phyloP scores from a whole-genome alignment of 2,888 invertebrate genomes.

The Eugnorisma glareosa region DNA sequence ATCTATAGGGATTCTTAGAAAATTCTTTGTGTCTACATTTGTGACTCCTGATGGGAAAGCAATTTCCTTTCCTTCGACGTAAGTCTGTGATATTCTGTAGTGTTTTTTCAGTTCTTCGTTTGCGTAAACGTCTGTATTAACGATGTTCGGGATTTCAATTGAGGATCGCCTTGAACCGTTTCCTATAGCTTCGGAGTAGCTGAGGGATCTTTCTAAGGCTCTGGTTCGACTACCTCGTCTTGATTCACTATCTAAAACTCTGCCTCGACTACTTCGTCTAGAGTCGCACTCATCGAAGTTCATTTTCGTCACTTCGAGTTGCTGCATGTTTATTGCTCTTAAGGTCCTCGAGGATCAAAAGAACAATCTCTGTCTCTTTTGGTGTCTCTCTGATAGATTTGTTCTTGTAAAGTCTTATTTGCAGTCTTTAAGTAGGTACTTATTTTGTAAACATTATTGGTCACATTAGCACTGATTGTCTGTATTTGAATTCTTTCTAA shows the following conservation, averaged over 20 bases:
- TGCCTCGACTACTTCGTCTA: conserved; percentile 78
- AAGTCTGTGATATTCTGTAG: conserved; percentile 85
- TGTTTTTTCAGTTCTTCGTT: conserved; percentile 87
- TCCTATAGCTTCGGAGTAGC: conserved; percentile 87
- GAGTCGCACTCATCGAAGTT: conserved; percentile 69
- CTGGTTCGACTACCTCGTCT: conserved; percentile 80
- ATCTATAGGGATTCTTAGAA: conserved; percentile 63
- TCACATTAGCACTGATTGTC: not conserved
- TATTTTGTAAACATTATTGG: not conserved
- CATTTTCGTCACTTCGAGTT: conserved; percentile 53
- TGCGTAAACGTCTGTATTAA: conserved; percentile 83
- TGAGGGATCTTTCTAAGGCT: conserved; percentile 83
- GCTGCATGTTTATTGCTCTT: conserved; percentile 27
- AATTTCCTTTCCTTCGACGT: conserved; percentile 87
- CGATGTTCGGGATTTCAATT: conserved; percentile 85
- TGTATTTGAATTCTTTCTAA: not conserved
- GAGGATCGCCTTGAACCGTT: conserved; percentile 81
- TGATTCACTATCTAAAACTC: conserved; percentile 75
- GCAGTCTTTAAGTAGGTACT: not conserved
- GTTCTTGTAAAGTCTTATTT: not conserved
- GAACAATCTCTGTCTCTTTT: not conserved
- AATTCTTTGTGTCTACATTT: conserved; percentile 73
- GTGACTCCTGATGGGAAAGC: conserved; percentile 75
- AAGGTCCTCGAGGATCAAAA: not conserved
- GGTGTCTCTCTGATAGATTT: not conserved